Conservation (phyloP, 2,797 vertebrate genomes). For the Aselliscus stoliczkanus region DNA sequence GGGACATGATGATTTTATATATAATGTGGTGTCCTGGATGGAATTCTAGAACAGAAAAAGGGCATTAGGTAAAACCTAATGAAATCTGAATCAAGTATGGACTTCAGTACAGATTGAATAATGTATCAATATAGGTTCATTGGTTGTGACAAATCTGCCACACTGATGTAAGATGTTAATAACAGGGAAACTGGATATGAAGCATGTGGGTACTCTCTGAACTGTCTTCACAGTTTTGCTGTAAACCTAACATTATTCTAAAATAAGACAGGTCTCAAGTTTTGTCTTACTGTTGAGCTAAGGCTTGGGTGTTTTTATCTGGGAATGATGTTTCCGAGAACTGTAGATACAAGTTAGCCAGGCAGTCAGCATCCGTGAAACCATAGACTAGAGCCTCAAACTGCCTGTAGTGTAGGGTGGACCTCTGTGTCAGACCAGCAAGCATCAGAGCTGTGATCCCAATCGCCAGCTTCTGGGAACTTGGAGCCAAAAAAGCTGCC, state of each 20-base stretch:
- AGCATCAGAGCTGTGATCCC: background rate
- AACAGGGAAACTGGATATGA: background rate
- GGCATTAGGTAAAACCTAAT: background rate
- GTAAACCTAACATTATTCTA: background rate
- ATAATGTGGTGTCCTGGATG: background rate
- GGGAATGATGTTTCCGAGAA: background rate
- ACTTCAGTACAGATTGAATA: background rate
- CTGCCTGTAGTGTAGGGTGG: background rate
- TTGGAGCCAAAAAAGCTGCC: background rate
- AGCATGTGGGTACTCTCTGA: background rate
- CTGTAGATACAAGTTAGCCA: background rate
- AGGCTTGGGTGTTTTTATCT: background rate
- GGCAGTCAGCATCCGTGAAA: background rate
- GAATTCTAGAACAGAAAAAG: background rate
- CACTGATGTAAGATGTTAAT: background rate
- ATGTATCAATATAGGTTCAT: background rate
- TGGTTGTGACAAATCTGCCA: background rate
- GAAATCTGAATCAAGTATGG: background rate
- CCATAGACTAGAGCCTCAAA: background rate
- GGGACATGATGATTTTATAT: background rate
- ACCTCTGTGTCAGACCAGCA: background rate
- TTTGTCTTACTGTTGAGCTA: background rate
- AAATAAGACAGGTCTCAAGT: background rate
- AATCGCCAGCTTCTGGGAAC: background rate
- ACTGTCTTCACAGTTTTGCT: background rate